Evolutionary conservation across 2,113 vertebrate species (phyloP).

Genomic region (Ciconia stormi): DNA sequence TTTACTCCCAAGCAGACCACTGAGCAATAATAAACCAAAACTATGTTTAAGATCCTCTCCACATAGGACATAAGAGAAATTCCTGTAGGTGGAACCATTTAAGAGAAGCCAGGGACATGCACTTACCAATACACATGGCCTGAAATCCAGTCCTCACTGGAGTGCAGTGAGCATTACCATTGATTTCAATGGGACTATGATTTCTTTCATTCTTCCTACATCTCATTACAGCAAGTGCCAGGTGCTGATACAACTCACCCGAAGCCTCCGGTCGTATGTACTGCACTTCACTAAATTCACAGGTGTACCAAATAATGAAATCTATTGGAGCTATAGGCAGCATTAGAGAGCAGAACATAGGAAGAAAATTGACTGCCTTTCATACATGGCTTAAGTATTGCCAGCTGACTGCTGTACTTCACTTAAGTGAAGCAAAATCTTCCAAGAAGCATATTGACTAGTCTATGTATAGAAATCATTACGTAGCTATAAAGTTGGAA

Average conservation of each 20-base stretch:
- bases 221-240: not conserved
- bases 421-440: not conserved
- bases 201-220: not conserved
- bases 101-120: not conserved
- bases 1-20: not conserved
- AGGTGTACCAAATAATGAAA: not conserved
- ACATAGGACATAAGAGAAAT: not conserved
- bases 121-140: not conserved
- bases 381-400: not conserved
- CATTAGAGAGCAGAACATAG: not conserved
- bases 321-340: not conserved
- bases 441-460: not conserved
- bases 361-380: constrained; percentile 10
- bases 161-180: not conserved
- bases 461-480: not conserved
- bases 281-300: not conserved
- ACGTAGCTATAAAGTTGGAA: not conserved
- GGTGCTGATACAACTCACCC: not conserved
- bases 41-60: not conserved
- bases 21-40: not conserved
- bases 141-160: not conserved
- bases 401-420: not conserved
- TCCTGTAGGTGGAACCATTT: not conserved
- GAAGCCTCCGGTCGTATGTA: not conserved
- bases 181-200: not conserved